Conservation (phyloP, 2,888 invertebrate species). For the Polydrusus pterygomalis region DNA sequence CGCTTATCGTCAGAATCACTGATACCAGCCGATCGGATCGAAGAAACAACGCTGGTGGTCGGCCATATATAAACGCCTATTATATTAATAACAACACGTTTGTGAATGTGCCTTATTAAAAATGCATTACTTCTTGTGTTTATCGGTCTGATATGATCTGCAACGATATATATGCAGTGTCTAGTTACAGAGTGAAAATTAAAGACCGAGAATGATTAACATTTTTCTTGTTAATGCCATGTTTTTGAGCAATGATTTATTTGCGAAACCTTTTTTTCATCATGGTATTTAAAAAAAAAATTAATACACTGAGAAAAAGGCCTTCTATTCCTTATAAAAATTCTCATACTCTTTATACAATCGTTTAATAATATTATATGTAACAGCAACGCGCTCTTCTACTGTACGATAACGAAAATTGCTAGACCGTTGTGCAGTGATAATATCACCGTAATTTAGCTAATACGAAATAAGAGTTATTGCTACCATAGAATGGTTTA, state of each 20-base stretch:
- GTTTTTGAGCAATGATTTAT: constrained; percentile 6
- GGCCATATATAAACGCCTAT: constrained; percentile 58
- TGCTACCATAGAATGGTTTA: too few species aligned
- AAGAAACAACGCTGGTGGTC: constrained; percentile 54
- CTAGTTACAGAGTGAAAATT: constrained; percentile 49
- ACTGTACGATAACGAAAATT: too few species aligned
- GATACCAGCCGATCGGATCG: constrained; percentile 39
- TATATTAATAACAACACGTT: constrained; percentile 58
- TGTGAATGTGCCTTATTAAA: constrained; percentile 57
- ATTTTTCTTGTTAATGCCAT: not conserved
- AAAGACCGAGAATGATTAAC: constrained; percentile 10
- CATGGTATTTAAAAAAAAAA: too few species aligned
- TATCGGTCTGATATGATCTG: constrained; percentile 51
- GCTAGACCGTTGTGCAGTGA: too few species aligned
- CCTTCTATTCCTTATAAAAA: too few species aligned
- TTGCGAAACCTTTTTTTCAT: not conserved
- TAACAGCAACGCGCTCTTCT: too few species aligned
- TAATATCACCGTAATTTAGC: too few species aligned
- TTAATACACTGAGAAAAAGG: too few species aligned
- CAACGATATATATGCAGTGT: constrained; percentile 45
- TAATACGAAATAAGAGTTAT: too few species aligned
- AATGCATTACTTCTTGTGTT: constrained; percentile 57
- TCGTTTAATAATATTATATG: too few species aligned
- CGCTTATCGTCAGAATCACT: constrained; percentile 43
- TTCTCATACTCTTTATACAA: too few species aligned